Evolutionary conservation across 1,140 invertebrate species (phyloP).

Genomic region (Drosophila malerkotliana): DNA sequence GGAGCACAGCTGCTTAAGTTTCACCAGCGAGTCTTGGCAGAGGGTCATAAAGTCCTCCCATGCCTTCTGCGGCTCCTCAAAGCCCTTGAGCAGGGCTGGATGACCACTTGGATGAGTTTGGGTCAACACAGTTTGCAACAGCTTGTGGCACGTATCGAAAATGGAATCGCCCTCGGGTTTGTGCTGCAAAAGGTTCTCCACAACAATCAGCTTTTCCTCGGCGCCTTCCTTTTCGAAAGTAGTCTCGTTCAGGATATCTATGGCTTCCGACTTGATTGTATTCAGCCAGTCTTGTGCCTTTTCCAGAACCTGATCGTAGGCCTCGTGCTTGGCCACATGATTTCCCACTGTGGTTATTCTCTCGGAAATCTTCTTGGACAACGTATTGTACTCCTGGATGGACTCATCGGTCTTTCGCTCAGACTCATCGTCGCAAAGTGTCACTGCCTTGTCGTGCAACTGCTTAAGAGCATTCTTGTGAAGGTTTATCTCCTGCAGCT

Average conservation of each 20-base stretch:
- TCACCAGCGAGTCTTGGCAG: slow-evolving; percentile 88
- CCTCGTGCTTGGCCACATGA: slow-evolving; percentile 92
- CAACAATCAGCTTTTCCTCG: slow-evolving; percentile 89
- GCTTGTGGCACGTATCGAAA: slow-evolving; percentile 88
- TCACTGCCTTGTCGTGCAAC: slow-evolving; percentile 89
- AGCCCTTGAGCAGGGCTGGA: slow-evolving; percentile 88
- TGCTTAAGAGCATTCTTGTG: slow-evolving; percentile 92
- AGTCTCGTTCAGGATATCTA: slow-evolving; percentile 89
- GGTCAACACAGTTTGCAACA: slow-evolving; percentile 89
- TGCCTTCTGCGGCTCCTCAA: slow-evolving; percentile 89
- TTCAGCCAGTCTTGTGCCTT: slow-evolving; percentile 88
- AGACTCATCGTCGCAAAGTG: slow-evolving; percentile 90
- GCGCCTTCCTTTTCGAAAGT: slow-evolving; percentile 90
- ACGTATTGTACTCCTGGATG: slow-evolving; percentile 88
- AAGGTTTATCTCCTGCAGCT: slow-evolving; percentile 92
- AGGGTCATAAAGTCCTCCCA: slow-evolving; percentile 92
- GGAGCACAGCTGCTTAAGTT: slow-evolving; percentile 89
- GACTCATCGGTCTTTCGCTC: slow-evolving; percentile 88
- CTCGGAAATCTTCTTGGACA: slow-evolving; percentile 88
- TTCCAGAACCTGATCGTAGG: slow-evolving; percentile 91
- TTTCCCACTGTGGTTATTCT: slow-evolving; percentile 88
- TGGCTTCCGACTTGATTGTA: slow-evolving; percentile 88
- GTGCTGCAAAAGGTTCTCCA: slow-evolving; percentile 90
- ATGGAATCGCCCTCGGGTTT: slow-evolving; percentile 90
- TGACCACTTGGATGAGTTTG: slow-evolving; percentile 93